A percentile compares a stretch with the other conserved stretches of the same genome.
phyloP scores from a whole-genome alignment of 2,888 invertebrate genomes.

The Eueremaeus valkanovi region DNA sequence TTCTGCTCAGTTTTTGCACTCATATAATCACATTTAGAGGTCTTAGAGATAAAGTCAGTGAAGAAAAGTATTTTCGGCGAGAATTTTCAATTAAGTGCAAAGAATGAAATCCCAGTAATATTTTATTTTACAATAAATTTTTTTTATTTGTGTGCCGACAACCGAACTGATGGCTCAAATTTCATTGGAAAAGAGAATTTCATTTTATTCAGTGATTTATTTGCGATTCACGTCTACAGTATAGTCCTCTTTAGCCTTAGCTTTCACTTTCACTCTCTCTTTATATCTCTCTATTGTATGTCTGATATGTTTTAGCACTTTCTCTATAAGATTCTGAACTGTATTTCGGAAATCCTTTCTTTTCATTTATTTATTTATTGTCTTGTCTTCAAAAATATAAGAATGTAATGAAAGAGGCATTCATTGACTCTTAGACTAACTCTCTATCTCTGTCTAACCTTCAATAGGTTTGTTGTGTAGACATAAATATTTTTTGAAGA shows the following conservation, averaged over 20 bases:
- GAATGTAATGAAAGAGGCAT: neutral
- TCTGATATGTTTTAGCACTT: no score
- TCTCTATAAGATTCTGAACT: no score
- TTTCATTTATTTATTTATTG: neutral
- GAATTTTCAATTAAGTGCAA: neutral
- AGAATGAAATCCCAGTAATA: neutral
- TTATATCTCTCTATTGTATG: no score
- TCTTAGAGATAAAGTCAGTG: neutral
- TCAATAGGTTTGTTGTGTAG: neutral
- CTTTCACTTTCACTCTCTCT: no score
- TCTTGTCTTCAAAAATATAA: neutral
- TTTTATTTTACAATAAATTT: neutral
- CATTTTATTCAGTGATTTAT: constrained; percentile 1
- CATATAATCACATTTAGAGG: neutral
- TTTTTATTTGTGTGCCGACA: neutral
- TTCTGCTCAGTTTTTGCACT: neutral
- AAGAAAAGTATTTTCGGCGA: neutral
- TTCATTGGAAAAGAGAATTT: neutral
- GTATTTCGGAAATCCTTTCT: neutral
- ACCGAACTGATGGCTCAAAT: neutral
- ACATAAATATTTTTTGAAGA: no score
- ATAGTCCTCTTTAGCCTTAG: no score
- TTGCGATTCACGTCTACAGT: neutral
- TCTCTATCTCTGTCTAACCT: no score
- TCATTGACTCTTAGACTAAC: no score